Evolutionary conservation across 2,797 vertebrate species (phyloP).

Genomic region (Miichthys miiuy): DNA sequence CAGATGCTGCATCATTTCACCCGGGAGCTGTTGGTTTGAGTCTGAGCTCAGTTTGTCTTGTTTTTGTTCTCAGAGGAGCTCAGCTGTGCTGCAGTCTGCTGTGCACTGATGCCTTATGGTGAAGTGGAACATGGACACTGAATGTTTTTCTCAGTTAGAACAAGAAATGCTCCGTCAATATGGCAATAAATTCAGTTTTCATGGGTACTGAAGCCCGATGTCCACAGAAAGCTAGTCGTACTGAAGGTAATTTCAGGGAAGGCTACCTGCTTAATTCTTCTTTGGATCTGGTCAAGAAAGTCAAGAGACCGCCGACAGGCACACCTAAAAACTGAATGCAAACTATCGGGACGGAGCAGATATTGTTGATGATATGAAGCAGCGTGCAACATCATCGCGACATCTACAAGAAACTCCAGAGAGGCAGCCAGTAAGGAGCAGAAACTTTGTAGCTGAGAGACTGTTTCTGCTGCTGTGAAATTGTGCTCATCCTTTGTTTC

Average conservation of each 20-base stretch:
- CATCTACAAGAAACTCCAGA: no score
- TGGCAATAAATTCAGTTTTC: background rate
- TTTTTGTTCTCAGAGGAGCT: slow-evolving; percentile 20
- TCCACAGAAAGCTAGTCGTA: background rate
- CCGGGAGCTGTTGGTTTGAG: background rate
- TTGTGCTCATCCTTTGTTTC: no score
- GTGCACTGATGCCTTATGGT: background rate
- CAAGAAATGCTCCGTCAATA: background rate
- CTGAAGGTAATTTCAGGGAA: background rate
- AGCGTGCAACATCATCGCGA: no score
- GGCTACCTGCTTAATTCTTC: background rate
- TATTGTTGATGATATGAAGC: no score
- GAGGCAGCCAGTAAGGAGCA: no score
- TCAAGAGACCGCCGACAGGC: background rate
- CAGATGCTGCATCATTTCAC: slow-evolving; percentile 30
- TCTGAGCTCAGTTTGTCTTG: slow-evolving; percentile 10
- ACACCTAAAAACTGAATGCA: background rate
- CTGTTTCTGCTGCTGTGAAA: no score
- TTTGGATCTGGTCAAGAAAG: slow-evolving; percentile 1
- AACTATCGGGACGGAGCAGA: no score
- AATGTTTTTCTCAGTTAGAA: slow-evolving; percentile 12
- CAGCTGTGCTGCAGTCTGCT: slow-evolving; percentile 44
- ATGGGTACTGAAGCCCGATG: no score
- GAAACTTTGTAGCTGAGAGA: no score
- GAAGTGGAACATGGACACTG: background rate